Evolutionary conservation across 2,888 invertebrate species (phyloP).

Genomic region (Diplolepis rosae): DNA sequence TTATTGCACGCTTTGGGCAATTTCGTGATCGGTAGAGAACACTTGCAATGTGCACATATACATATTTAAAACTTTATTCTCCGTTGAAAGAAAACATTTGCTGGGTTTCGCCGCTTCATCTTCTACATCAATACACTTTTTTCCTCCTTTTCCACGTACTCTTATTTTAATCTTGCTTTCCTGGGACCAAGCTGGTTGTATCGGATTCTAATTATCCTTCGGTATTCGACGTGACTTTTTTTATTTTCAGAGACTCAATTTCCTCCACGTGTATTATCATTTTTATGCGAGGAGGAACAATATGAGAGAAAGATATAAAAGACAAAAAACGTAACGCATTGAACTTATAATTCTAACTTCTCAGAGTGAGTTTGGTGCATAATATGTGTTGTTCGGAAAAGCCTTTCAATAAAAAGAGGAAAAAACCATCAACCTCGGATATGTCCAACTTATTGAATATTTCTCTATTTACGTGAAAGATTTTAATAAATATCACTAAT

Average conservation of each 20-base stretch:
- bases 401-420: too few species aligned
- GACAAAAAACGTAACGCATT: too few species aligned
- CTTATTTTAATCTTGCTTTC: neutral
- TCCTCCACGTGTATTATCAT: neutral
- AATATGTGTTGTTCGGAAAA: too few species aligned
- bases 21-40: conserved; percentile 64
- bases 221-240: neutral
- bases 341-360: too few species aligned
- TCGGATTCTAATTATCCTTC: conserved; percentile 1
- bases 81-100: neutral
- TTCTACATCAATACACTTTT: neutral
- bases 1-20: conserved; percentile 70
- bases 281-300: neutral
- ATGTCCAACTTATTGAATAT: too few species aligned
- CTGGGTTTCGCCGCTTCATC: neutral
- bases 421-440: too few species aligned
- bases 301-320: neutral
- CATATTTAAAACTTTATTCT: neutral
- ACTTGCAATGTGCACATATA: conserved; percentile 26
- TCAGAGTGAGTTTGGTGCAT: too few species aligned
- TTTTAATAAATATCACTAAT: too few species aligned
- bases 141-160: neutral
- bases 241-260: neutral
- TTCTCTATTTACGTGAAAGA: too few species aligned
- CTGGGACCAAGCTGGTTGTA: neutral